phyloP scores from a whole-genome alignment of 1,140 invertebrate genomes.

The Harpegnathos saltator region DNA sequence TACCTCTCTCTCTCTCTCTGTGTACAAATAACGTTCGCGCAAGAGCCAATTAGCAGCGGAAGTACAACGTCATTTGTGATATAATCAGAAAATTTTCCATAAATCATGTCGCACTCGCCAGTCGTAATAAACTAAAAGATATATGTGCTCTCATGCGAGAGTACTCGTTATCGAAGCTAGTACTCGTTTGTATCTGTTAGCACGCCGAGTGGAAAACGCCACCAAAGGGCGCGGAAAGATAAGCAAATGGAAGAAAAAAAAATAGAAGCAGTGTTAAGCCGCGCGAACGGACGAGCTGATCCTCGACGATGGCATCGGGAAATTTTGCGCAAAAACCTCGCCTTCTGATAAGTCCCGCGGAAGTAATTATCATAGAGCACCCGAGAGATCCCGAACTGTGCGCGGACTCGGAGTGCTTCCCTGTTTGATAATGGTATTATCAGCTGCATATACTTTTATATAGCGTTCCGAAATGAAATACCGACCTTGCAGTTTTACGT shows the following conservation, averaged over 20 bases:
- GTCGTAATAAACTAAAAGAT: neutral
- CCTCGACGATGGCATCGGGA: neutral
- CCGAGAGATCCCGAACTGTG: neutral
- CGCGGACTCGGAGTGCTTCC: neutral
- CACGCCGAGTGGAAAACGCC: neutral
- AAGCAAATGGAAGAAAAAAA: conserved; percentile 19
- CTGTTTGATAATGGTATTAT: neutral
- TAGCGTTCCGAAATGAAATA: too few species aligned
- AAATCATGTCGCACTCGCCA: neutral
- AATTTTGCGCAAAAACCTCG: conserved; percentile 5
- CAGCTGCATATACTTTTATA: neutral
- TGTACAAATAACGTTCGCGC: neutral
- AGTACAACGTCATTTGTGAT: neutral
- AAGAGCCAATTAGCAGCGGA: neutral
- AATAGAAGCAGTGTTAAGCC: conserved; percentile 8
- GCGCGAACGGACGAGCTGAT: conserved; percentile 1
- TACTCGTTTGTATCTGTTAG: conserved; percentile 15
- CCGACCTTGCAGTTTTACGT: too few species aligned
- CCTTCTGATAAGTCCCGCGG: conserved; percentile 1
- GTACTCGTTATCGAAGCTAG: conserved; percentile 24
- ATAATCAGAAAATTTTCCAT: neutral
- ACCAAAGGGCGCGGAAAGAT: conserved; percentile 11
- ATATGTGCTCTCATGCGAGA: neutral
- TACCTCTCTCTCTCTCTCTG: too few species aligned
- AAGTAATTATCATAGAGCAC: conserved; percentile 29